Conservation (phyloP, 2,888 invertebrate species). For the Coremacera marginata region DNA sequence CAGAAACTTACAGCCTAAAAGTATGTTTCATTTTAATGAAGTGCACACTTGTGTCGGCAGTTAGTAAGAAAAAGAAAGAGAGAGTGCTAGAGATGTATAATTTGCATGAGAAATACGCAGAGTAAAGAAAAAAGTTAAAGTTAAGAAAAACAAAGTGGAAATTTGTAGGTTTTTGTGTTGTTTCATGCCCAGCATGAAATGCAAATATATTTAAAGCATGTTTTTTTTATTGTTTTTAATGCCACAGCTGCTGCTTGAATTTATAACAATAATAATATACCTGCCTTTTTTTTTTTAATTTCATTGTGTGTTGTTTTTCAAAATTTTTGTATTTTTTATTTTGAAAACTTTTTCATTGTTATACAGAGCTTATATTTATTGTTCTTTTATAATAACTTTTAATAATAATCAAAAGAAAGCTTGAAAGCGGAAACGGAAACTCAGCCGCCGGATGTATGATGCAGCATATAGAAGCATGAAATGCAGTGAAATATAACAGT, state of each 20-base stretch:
- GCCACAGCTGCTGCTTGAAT: too few relatives aligned
- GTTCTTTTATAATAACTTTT: too few relatives aligned
- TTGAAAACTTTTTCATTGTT: not conserved
- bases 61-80: not conserved
- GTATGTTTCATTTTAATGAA: not conserved
- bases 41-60: too few relatives aligned
- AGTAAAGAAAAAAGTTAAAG: not conserved
- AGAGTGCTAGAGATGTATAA: not conserved
- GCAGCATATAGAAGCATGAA: not conserved
- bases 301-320: not conserved
- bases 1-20: not conserved
- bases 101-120: not conserved
- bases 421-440: slow-evolving; percentile 1
- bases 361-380: not conserved
- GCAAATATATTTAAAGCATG: too few relatives aligned
- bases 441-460: not conserved
- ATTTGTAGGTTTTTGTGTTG: too few relatives aligned
- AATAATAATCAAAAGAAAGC: not conserved
- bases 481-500: not conserved
- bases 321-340: not conserved
- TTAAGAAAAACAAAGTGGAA: not conserved
- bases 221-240: too few relatives aligned
- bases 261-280: not conserved
- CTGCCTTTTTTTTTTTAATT: not conserved
- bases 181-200: too few relatives aligned